Evolutionary conservation across 2,113 vertebrate genomes (phyloP).

Genomic region (Salvator merianae): DNA sequence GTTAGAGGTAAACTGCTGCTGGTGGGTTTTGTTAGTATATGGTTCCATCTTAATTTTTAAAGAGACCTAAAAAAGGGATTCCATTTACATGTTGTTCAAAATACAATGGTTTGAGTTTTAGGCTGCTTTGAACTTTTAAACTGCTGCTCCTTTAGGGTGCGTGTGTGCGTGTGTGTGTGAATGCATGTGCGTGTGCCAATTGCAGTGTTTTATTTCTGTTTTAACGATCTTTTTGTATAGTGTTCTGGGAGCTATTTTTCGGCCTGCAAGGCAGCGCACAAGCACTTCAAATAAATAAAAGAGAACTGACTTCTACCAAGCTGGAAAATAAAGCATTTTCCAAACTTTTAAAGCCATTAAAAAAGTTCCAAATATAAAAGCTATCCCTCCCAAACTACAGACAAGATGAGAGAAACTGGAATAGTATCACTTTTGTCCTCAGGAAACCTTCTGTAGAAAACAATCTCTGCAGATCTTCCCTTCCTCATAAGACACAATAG

Average conservation of each 20-base stretch:
- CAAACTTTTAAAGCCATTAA: not conserved
- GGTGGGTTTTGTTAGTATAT: not conserved
- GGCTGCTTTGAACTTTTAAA: not conserved
- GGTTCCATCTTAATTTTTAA: not conserved
- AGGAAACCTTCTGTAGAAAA: conserved; percentile 18
- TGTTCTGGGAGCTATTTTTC: not conserved
- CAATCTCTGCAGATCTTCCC: conserved; percentile 24
- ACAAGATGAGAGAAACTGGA: not conserved
- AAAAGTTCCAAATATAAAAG: not conserved
- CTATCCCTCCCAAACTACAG: not conserved
- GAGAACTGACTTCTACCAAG: not conserved
- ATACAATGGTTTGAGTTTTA: not conserved
- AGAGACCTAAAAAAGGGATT: not conserved
- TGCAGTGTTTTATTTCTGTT: not conserved
- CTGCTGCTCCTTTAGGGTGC: not conserved
- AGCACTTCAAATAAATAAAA: not conserved
- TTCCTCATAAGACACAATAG: conserved; percentile 17
- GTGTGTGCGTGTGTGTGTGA: not conserved
- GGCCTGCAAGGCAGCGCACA: not conserved
- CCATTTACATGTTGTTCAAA: not conserved
- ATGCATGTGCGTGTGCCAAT: too few species aligned
- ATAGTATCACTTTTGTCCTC: not conserved
- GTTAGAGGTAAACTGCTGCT: too few species aligned
- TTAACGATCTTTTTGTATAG: not conserved
- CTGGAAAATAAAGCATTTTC: not conserved